A percentile compares a stretch with the other conserved stretches of the same genome.
phyloP scores from a whole-genome alignment of 30 jellyfish, hydroid and myxozoan species.

The Aurelia sp. region DNA sequence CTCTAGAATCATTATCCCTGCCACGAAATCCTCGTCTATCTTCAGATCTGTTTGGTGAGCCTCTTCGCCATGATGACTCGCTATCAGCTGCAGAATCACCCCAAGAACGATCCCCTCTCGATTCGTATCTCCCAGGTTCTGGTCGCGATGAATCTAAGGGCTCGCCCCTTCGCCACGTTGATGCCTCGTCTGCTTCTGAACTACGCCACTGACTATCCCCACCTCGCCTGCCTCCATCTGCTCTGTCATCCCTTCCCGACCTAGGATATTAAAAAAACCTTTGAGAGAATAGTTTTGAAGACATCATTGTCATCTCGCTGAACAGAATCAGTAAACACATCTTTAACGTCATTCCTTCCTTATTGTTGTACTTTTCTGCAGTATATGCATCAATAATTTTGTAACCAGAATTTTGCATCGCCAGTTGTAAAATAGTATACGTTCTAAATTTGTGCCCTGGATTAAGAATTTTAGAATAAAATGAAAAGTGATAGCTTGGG shows the following conservation, averaged over 20 bases:
- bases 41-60: slow-evolving; percentile 34
- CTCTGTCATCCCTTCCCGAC: background rate
- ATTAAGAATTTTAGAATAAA: no score
- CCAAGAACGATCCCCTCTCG: slow-evolving; percentile 53
- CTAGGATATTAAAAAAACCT: no score
- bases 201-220: slow-evolving; percentile 35
- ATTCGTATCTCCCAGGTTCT: slow-evolving; percentile 48
- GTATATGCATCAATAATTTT: no score
- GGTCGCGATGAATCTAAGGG: slow-evolving; percentile 32
- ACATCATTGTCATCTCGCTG: no score
- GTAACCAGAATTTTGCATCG: no score
- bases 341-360: no score
- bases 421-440: no score
- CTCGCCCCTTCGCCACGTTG: slow-evolving; percentile 62
- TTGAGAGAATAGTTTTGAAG: no score
- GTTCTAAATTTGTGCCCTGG: no score
- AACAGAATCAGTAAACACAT: no score
- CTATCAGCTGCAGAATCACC: slow-evolving; percentile 61
- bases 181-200: slow-evolving; percentile 62
- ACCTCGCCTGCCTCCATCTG: slow-evolving; percentile 31
- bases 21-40: slow-evolving; percentile 53
- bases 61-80: slow-evolving; percentile 60
- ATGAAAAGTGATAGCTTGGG: no score
- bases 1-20: slow-evolving; percentile 52
- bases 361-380: no score